Evolutionary conservation across 2,113 vertebrate species (phyloP), one percentile per base, ranked within the genome.

Genomic region (Aptenodytes forsteri): DNA sequence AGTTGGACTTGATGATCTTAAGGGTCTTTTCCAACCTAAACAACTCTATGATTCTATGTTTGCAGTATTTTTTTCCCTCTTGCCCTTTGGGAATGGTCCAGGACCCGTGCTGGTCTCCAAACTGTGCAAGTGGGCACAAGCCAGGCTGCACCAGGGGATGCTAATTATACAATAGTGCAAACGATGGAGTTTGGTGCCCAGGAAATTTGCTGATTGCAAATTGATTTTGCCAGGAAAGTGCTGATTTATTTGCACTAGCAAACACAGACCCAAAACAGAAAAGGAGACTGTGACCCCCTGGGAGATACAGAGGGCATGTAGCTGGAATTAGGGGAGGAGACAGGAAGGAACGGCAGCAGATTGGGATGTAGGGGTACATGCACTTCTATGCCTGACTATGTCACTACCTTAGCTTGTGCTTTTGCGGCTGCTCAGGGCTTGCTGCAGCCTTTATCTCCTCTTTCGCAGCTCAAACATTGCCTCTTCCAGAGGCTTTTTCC

Each of bases 301-400:
- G 40, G 50, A 86, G 27, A 46, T 27, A 8, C 2, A 2, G 3
- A 52, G 16, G 67, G 32, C 42, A 12, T 0, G 3, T 6, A n/a
- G 47, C 13, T 17, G 44, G 55, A 30, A 22, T 38, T 56, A 29
- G 22, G 30, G 29, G 26, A 69, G 18, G 10, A 18, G n/a, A 44
- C 9, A 11, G 40, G 47, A 47, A 54, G 80, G 44, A 44, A n/a
- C 9, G 9, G 13, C 42, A 69, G 13, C 32, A 62, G 22, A 11
- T 14, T 46, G 69, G 59, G 47, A 19, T 12, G 20, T 16, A 13
- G n/a, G 52, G 14, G 9, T 25, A 11, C 7, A 10, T 18, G 26
- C 26, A 11, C 22, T n/a, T 42, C 23, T 32, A 7, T 16, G 12
- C 42, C 80, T 25, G 36, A 27, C 46, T 40, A 3, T 3, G 15